Base-by-base conservation (phyloP, 2,888 invertebrate species). In the Drosophila neonasuta region DNA sequence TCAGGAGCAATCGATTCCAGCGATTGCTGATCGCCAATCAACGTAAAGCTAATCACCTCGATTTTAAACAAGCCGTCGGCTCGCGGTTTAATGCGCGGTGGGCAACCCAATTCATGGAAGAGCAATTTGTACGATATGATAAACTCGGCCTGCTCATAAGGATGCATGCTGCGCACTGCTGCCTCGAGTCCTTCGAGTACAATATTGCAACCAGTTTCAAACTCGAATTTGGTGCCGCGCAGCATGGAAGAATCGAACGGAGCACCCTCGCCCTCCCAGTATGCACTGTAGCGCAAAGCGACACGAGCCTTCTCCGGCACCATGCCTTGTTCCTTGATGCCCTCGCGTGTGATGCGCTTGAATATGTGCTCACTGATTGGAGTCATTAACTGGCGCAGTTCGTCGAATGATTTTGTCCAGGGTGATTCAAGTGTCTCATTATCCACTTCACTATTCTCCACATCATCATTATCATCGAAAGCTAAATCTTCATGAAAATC, bases 61-160 rank as follows among this genome's bases (percentile, higher is more conserved):
- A 97, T 92, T 64, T 95, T 94, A 88, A 95, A 96, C 3, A 96
- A 90, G 56, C 96, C 94, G 74, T 94, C 93, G 0, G 95, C 92
- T 84, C 94, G 93, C 10, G 94, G 93, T 63, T 96, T 96, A 55
- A 98, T 94, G 65, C 96, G 92, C 0, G 96, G 96, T 11, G 95
- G 93, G 73, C 95, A 94, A 0, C 97, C 97, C 77, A 94, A 78
- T 77, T 93, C 92, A 1, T 95, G 95, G 90, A 94, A 97, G 61
- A 96, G 95, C 67, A 95, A 93, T 66, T 94, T 91, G 51, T 95
- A 94, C 6, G 94, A 92, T 24, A 97, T 92, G 0, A 97, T 90
- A 89, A 97, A 97, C 54, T 95, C 92, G 0, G 97, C 92, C 67
- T 94, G 92, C 91, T 98, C 98, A 45, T 94, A 94, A n/a, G 94